Evolutionary conservation across 2,888 invertebrate species (phyloP), one percentile per base, ranked within the genome.

Genomic region (Ochropleura leucogaster): DNA sequence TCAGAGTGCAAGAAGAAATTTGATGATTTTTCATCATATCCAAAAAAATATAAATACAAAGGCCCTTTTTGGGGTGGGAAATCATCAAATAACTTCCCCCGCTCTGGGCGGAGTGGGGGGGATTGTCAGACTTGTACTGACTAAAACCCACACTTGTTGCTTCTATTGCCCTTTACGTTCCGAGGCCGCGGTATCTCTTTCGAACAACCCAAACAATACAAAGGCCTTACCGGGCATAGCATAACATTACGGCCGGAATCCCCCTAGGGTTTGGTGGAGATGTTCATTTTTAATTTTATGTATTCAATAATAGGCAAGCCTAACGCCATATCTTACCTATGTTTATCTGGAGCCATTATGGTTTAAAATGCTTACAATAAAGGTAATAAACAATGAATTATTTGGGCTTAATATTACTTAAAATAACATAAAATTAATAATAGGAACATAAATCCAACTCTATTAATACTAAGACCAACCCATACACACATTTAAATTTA

Each of bases 401-500:
- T 77, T 57, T 49, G 40, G 9, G 20, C 49, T 40, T 57, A 46
- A 14, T 14, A 46, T 57, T 70, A 51, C 46, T 42, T 12, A 47
- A 42, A 53, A 46, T 75, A 53, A 44, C 0, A 47, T 64, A n/a
- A n/a, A 64, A 53, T 16, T 64, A 64, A 20, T 68, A 67, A 82
- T 62, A 51, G 12, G n/a, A 20, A 51, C 53, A n/a, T 74, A 59
- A 66, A 73, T 68, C 30, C 30, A 42, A 67, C 55, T 72, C 6
- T 69, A 72, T 70, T 53, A 78, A 63, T 70, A 82, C 60, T 16
- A 64, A 70, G 66, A 44, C 51, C 42, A 53, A 16, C 44, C 57
- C 59, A 30, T 64, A 76, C 60, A 70, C 57, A 53, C 47, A 73
- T 74, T 71, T 18, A 62, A 75, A 75, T 69, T 72, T 72, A 51